Percentiles rank a stretch among this genome's conserved stretches.
These are phyloP conservation scores for Apocheima hispidaria DNA, from an alignment of 2,888 invertebrate genomes.

Conservation along the genomic window DNA sequence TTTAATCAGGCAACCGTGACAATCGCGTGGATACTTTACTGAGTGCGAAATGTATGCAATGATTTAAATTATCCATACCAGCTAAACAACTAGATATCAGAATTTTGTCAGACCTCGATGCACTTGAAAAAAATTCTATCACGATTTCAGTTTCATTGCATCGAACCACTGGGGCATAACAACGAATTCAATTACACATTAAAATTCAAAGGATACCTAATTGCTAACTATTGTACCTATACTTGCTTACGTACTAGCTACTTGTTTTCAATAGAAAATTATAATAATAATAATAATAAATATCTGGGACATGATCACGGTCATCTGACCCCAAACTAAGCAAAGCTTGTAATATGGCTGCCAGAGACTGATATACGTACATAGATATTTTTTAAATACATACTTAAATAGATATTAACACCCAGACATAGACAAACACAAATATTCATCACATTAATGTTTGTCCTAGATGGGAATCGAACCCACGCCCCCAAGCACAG, in stretches of 20 bases:
- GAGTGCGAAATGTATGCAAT: neutral
- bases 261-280: neutral
- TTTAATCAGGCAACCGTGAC: constrained; percentile 15
- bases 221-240: neutral
- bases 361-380: too few species aligned
- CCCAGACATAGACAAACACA: too few species aligned
- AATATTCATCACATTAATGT: too few species aligned
- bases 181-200: neutral
- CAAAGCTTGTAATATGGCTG: too few species aligned
- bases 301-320: too few species aligned
- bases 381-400: too few species aligned
- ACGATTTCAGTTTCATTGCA: constrained; percentile 2
- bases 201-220: neutral
- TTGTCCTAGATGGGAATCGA: too few species aligned
- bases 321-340: too few species aligned
- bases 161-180: neutral
- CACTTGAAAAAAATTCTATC: constrained; percentile 12
- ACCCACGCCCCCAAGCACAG: too few species aligned
- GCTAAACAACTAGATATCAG: neutral
- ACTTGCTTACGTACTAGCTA: too few species aligned
- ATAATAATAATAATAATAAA: too few species aligned
- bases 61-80: neutral
- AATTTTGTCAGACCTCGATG: neutral
- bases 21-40: constrained; percentile 16
- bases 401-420: too few species aligned